Evolutionary conservation across 2,113 vertebrate species (phyloP), one percentile per base, ranked within the genome.

Genomic region (Rattus norvegicus): DNA sequence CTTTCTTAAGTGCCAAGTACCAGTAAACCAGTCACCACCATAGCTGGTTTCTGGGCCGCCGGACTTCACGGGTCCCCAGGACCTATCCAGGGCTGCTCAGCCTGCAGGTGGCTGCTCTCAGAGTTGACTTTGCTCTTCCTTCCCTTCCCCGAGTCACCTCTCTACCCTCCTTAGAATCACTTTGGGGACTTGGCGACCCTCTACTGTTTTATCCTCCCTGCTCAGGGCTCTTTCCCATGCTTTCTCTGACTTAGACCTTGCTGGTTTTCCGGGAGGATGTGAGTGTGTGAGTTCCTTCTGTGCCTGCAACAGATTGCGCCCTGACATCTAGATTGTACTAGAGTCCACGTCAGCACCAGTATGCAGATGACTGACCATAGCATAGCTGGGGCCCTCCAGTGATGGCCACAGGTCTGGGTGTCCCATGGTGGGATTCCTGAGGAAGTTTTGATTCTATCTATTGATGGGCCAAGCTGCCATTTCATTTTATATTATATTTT

Each of bases 401-500:
- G 39, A 7, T 54, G 59, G 26, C 3, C 2, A 10, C 0, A 26
- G 81, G 28, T 19, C 6, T 1, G 0, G 1, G 4, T 43, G 17
- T 12, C 30, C 63, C 0, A 0, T 0, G 14, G 30, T 0, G 12
- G 13, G 11, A 3, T 7, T 5, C 4, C 6, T 14, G 9, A 1
- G n/a, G 22, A 43, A 10, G 14, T 22, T 36, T 69, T 30, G 63
- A 54, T 52, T 73, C 39, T 81, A 52, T 16, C 17, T 28, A 1
- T 61, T 6, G 61, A 87, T 47, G 30, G 8, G 17, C 30, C 59
- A 65, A 47, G 19, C n/a, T 85, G 24, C n/a, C n/a, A 56, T 80
- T 56, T 80, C 56, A 54, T 54, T 56, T 80, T 56, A 20, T 80
- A 63, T 26, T 84, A 12, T 59, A 30, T 69, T 47, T 49, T 14